phyloP scores from a whole-genome alignment of 2,888 invertebrate genomes.

The Tiphia femorata region DNA sequence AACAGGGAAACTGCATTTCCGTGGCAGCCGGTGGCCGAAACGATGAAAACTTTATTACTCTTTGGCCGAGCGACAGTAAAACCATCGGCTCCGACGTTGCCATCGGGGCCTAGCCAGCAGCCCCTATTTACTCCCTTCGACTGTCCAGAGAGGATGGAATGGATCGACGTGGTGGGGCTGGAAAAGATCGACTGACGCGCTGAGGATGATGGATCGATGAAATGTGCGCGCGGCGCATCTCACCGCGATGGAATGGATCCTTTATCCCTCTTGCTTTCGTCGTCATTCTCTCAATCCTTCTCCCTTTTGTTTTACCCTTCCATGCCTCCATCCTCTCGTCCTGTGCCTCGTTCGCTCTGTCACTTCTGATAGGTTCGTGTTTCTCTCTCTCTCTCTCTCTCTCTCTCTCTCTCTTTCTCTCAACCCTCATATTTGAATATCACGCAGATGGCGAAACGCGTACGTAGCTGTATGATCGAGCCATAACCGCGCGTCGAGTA shows the following conservation, averaged over 20 bases:
- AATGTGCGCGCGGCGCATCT: slow-evolving; percentile 3
- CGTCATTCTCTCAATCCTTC: too few species aligned
- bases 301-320: too few species aligned
- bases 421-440: slow-evolving; percentile 23
- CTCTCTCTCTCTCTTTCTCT: too few species aligned
- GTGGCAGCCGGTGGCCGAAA: slow-evolving; percentile 29
- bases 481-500: slow-evolving; percentile 1
- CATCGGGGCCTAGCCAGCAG: too few species aligned
- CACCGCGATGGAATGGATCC: not conserved
- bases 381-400: too few species aligned
- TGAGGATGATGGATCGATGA: slow-evolving; percentile 12
- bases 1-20: slow-evolving; percentile 43
- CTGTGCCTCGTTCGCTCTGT: too few species aligned
- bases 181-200: slow-evolving; percentile 9
- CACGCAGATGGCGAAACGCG: slow-evolving; percentile 1
- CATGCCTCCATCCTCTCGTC: too few species aligned
- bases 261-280: too few species aligned
- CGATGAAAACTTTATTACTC: slow-evolving; percentile 40
- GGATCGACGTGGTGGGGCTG: not conserved
- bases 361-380: too few species aligned
- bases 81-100: not conserved
- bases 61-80: slow-evolving; percentile 17
- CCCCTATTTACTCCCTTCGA: not conserved
- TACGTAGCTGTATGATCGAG: not conserved
- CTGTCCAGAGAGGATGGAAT: not conserved